These are phyloP conservation scores for Acinonyx jubatus DNA, from an alignment of 2,113 vertebrate genomes.

Conservation along the genomic window DNA sequence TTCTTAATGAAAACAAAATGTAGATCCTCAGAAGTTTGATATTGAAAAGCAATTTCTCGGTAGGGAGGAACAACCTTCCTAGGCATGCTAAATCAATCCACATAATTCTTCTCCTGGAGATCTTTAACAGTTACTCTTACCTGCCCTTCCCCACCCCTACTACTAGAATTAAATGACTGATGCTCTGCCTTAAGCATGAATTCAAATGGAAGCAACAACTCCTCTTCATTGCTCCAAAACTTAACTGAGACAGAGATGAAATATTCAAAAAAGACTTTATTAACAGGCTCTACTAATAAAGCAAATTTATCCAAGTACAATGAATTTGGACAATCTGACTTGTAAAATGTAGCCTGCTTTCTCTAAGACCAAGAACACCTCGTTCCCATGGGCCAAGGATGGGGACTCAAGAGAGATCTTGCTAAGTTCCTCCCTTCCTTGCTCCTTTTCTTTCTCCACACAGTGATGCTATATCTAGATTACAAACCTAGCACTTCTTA, in stretches of 20 bases:
- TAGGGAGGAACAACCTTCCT: not conserved
- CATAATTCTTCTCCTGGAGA: not conserved
- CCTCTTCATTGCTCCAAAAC: not conserved
- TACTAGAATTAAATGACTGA: not conserved
- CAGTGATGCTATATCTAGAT: not conserved
- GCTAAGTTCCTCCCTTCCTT: not conserved
- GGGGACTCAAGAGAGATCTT: not conserved
- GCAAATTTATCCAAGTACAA: not conserved
- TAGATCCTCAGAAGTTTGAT: not conserved
- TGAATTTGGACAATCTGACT: not conserved
- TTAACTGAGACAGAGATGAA: not conserved
- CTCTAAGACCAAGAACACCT: not conserved
- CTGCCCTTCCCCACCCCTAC: too few relatives aligned
- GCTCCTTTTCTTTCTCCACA: not conserved
- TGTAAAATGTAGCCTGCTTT: not conserved
- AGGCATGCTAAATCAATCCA: not conserved
- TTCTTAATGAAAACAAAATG: constrained; percentile 13
- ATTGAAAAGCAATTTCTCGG: not conserved
- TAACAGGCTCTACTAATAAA: not conserved
- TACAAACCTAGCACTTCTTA: not conserved
- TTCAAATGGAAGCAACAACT: not conserved
- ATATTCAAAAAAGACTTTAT: not conserved
- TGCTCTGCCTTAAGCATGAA: not conserved
- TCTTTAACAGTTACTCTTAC: not conserved
- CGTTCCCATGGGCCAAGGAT: not conserved